Conservation (phyloP, 2,113 vertebrate genomes). For the Lates calcarifer region DNA sequence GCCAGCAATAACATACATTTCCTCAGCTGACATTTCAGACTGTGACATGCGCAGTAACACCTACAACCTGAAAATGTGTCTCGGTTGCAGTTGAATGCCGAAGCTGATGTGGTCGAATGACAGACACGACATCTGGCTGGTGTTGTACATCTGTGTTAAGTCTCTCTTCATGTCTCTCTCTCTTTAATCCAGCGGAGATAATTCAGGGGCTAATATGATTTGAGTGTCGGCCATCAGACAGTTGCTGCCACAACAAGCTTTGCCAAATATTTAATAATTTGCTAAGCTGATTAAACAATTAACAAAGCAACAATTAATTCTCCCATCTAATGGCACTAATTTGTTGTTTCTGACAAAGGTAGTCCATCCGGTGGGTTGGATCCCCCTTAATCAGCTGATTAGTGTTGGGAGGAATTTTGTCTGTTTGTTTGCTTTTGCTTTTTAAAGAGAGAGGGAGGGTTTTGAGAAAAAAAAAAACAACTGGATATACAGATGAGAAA, state of each 20-base stretch:
- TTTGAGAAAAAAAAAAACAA: conserved; percentile 23
- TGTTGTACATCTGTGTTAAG: conserved; percentile 73
- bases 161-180: conserved; percentile 62
- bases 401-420: conserved; percentile 55
- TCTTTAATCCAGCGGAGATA: conserved; percentile 79
- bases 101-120: conserved; percentile 38
- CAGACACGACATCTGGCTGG: conserved; percentile 66
- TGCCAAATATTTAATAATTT: conserved; percentile 81
- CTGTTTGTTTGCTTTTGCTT: conserved; percentile 62
- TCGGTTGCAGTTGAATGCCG: neutral
- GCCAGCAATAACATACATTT: neutral
- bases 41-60: conserved; percentile 3
- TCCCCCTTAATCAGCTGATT: conserved; percentile 81
- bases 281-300: conserved; percentile 83
- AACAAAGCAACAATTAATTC: conserved; percentile 82
- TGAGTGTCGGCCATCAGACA: conserved; percentile 78
- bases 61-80: conserved; percentile 3
- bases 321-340: conserved; percentile 81
- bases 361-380: conserved; percentile 69
- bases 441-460: conserved; percentile 1
- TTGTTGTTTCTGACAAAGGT: conserved; percentile 81
- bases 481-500: conserved; percentile 72
- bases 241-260: conserved; percentile 75
- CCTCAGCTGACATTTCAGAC: conserved; percentile 14
- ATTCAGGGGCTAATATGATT: conserved; percentile 81